Evolutionary conservation across 2,888 invertebrate species (phyloP).

Genomic region (Pheosia gnoma): DNA sequence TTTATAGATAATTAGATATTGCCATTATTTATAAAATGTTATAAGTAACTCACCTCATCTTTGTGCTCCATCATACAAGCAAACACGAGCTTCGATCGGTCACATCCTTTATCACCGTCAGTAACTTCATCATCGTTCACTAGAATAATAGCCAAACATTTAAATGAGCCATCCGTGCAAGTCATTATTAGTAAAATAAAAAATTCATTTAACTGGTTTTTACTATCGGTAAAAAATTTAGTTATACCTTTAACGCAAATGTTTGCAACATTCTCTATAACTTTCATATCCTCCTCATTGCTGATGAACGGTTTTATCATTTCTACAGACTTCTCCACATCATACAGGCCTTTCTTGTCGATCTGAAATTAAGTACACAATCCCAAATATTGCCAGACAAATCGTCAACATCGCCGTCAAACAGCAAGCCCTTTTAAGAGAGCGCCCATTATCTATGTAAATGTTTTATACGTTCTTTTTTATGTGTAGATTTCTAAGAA

Average conservation of each 20-base stretch:
- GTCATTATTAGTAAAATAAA: too few relatives aligned
- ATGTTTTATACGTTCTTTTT: too few relatives aligned
- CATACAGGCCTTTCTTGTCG: constrained; percentile 51
- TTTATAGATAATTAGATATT: neutral
- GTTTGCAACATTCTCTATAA: constrained; percentile 33
- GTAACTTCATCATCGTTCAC: constrained; percentile 48
- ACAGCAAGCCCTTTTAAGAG: too few relatives aligned
- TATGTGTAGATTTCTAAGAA: too few relatives aligned
- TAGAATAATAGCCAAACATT: constrained; percentile 15
- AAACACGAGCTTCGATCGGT: constrained; percentile 45
- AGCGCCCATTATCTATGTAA: too few relatives aligned
- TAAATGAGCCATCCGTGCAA: too few relatives aligned
- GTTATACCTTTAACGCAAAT: constrained; percentile 49
- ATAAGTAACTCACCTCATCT: constrained; percentile 37
- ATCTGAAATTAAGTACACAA: constrained; percentile 42
- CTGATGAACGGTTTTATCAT: constrained; percentile 41
- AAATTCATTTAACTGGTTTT: too few relatives aligned
- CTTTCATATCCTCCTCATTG: constrained; percentile 41
- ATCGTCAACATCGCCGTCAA: too few relatives aligned
- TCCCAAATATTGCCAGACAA: too few relatives aligned
- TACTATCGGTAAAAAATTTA: too few relatives aligned
- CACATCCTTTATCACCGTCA: constrained; percentile 51
- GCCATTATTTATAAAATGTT: neutral
- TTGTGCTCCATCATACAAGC: constrained; percentile 48
- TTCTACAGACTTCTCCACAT: constrained; percentile 36